Evolutionary conservation across 1,140 invertebrate genomes (phyloP), one percentile per base, ranked within the genome.

Genomic region (Hypsibius dujardini): DNA sequence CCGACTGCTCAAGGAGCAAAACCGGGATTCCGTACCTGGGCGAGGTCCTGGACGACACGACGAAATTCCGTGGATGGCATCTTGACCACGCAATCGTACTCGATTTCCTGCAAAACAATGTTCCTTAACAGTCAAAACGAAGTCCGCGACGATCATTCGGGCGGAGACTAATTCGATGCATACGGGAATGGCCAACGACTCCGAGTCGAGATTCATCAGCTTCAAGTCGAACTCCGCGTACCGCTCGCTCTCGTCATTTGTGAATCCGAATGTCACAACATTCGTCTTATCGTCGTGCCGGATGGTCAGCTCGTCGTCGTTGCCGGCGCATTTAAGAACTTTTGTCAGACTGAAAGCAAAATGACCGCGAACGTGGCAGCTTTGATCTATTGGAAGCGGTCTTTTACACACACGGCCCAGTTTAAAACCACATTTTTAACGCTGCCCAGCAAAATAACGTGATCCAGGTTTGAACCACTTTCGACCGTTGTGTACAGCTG

Each of bases 161-260:
- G 71, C 70, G 12, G 59, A 71, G 42, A 73, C 47, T 59, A 69
- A 82, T 84, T 56, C 50, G 50, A 56, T n/a, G 50, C 50, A 83
- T 82, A 89, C 88, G 46, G 96, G 96, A 79, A 99, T 98, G 73
- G 95, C 95, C 75, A 99, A 84, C 81, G 98, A 95, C 82, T 99
- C 96, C 76, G 93, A 87, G 80, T 99, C 96, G 75, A 99, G 86
- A 79, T 98, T 97, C 85, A 98, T 96, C 1, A 99, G 83, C 80
- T 98, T 98, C 87, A 98, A 93, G 80, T 97, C 94, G 82, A 97
- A 98, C 79, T 99, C 95, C 0, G 92, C 7, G 3, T 3, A 12
- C 3, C 62, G 62, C 45, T 67, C 62, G 12, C 90, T 88, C 78
- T 92, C 42, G 3, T 14, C 12, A 42, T 42, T 90, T 81, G 98